Evolutionary conservation across 2,888 invertebrate genomes (phyloP).

Genomic region (Thalpophila matura): DNA sequence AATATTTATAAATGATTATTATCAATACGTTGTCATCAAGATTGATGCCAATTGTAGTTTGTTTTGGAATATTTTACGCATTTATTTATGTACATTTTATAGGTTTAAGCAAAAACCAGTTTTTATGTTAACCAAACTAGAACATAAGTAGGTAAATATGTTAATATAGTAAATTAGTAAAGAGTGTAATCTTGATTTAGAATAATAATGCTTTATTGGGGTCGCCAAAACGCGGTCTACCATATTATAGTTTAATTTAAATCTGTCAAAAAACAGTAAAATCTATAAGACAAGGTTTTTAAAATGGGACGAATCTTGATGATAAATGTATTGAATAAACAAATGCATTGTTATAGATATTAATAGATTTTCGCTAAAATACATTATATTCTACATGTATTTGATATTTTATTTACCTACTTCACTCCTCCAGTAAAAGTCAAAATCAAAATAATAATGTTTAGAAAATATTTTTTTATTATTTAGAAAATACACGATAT

Average conservation of each 20-base stretch:
- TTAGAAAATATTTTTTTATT: conserved; percentile 14
- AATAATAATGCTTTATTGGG: no score
- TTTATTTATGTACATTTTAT: neutral
- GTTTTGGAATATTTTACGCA: neutral
- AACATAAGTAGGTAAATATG: no score
- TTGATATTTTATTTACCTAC: conserved; percentile 45
- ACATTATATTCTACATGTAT: conserved; percentile 72
- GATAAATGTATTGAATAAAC: conserved; percentile 58
- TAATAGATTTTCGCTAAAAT: conserved; percentile 77
- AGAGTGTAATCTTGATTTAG: no score
- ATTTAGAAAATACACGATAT: no score
- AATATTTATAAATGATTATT: conserved; percentile 70
- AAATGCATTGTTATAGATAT: conserved; percentile 72
- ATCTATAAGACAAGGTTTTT: no score
- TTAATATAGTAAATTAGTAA: no score
- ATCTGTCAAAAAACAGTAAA: neutral
- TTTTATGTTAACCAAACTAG: no score
- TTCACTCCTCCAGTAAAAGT: neutral
- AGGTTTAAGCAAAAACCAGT: neutral
- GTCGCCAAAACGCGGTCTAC: neutral
- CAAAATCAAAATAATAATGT: neutral
- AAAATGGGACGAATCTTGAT: conserved; percentile 60
- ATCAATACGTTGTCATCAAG: conserved; percentile 60
- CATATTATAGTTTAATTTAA: neutral
- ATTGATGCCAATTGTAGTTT: conserved; percentile 28